A percentile compares a stretch with the other conserved stretches of the same genome.
phyloP scores from a whole-genome alignment of 2,113 vertebrate genomes.

The Zeus faber region DNA sequence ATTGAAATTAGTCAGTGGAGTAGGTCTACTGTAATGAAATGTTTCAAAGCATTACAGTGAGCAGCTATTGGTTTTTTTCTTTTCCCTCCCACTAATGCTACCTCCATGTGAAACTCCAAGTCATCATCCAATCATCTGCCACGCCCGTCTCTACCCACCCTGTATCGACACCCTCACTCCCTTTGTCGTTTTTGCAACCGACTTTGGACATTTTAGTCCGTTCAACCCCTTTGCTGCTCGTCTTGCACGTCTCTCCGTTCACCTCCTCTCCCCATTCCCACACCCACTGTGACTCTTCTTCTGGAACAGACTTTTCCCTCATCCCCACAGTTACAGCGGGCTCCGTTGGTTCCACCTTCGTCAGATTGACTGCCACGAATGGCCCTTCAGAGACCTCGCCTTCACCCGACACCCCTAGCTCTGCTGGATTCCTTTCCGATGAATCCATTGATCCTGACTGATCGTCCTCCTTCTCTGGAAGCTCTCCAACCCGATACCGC shows the following conservation, averaged over 20 bases:
- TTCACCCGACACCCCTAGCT: neutral
- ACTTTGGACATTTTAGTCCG: constrained; percentile 11
- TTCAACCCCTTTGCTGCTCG: neutral
- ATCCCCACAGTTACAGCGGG: neutral
- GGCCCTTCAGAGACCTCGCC: constrained; percentile 14
- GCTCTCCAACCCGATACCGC: neutral
- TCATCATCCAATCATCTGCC: constrained; percentile 18
- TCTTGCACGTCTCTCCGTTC: neutral
- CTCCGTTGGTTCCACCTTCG: neutral
- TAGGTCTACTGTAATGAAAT: neutral
- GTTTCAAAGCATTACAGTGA: neutral
- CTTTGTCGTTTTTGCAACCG: constrained; percentile 6
- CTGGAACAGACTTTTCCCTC: neutral
- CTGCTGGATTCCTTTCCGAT: neutral
- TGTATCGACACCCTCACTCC: neutral
- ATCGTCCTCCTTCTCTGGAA: constrained; percentile 1
- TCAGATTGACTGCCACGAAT: neutral
- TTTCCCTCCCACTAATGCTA: too few relatives aligned
- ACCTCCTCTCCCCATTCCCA: constrained; percentile 7
- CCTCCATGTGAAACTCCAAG: constrained; percentile 65
- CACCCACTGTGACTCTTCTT: neutral
- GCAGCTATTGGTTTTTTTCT: too few relatives aligned
- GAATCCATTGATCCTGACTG: neutral
- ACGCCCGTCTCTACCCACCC: neutral
- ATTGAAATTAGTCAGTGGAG: constrained; percentile 30